Conservation (phyloP, 2,797 vertebrate species). For the Eutrigla gurnardus region DNA sequence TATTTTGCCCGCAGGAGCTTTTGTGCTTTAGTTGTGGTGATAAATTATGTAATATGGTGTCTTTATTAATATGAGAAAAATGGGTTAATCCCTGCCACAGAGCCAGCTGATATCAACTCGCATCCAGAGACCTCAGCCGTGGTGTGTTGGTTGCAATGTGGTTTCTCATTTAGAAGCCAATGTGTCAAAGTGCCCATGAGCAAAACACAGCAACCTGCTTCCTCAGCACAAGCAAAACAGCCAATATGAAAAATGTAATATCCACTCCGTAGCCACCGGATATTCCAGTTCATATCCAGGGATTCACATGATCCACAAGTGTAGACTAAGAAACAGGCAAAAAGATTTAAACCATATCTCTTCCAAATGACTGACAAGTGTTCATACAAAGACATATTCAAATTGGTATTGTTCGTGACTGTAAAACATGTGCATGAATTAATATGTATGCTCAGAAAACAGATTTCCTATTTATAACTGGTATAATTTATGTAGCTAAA, state of each 20-base stretch:
- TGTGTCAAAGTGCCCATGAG: slow-evolving; percentile 19
- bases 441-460: neutral
- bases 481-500: too few species aligned
- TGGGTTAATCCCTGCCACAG: neutral
- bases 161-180: too few species aligned
- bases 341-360: neutral
- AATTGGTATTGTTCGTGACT: neutral
- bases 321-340: neutral
- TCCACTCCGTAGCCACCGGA: neutral
- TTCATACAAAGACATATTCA: neutral
- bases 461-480: neutral
- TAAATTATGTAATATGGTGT: too few species aligned
- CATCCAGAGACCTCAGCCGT: neutral
- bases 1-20: neutral
- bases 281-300: neutral
- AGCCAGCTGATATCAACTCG: neutral
- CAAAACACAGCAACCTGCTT: slow-evolving; percentile 23
- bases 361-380: neutral
- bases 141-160: slow-evolving; percentile 1
- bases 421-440: neutral
- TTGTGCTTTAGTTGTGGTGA: neutral
- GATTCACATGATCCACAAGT: neutral
- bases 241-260: slow-evolving; percentile 18
- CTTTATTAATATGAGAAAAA: neutral
- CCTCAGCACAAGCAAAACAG: neutral